Percentiles rank a stretch among this genome's conserved stretches.
phyloP scores from a whole-genome alignment of 1,140 invertebrate species.

The Atopsyche davidsoni region DNA sequence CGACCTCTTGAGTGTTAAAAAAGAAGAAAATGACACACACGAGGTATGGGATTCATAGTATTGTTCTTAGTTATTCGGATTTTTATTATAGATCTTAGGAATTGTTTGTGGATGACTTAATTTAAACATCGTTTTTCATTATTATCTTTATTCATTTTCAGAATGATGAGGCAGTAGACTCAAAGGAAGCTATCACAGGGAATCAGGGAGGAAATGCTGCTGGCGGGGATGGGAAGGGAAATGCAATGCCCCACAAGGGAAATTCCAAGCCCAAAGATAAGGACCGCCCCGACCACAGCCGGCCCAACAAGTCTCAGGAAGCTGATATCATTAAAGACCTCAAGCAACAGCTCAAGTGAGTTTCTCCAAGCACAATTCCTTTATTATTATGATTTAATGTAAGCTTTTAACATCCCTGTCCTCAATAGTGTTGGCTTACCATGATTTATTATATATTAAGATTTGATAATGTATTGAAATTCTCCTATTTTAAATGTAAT shows the following conservation, averaged over 20 bases:
- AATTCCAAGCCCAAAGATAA: slow-evolving; percentile 27
- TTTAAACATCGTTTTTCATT: neutral
- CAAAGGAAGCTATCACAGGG: slow-evolving; percentile 26
- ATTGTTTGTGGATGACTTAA: neutral
- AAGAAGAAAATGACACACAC: slow-evolving; percentile 48
- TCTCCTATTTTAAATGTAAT: neutral
- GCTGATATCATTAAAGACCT: slow-evolving; percentile 72
- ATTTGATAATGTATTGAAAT: too few relatives aligned
- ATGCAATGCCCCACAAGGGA: slow-evolving; percentile 21
- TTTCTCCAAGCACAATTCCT: too few relatives aligned
- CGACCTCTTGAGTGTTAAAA: slow-evolving; percentile 48
- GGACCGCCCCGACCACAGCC: slow-evolving; percentile 35
- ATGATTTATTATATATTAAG: too few relatives aligned
- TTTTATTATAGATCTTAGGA: neutral
- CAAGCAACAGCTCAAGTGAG: slow-evolving; percentile 86
- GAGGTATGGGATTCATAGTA: slow-evolving; percentile 17
- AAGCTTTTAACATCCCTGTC: slow-evolving; percentile 1
- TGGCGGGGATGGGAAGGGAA: slow-evolving; percentile 22
- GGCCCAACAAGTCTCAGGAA: slow-evolving; percentile 49
- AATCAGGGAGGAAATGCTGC: slow-evolving; percentile 19
- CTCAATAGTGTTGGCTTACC: too few relatives aligned
- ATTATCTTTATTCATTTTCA: slow-evolving; percentile 6
- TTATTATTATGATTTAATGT: neutral
- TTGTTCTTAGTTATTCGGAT: neutral
- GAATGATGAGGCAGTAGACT: slow-evolving; percentile 22